Base-by-base conservation (phyloP, 2,797 vertebrate species). In the Lepidocolaptes lacrymiger region DNA sequence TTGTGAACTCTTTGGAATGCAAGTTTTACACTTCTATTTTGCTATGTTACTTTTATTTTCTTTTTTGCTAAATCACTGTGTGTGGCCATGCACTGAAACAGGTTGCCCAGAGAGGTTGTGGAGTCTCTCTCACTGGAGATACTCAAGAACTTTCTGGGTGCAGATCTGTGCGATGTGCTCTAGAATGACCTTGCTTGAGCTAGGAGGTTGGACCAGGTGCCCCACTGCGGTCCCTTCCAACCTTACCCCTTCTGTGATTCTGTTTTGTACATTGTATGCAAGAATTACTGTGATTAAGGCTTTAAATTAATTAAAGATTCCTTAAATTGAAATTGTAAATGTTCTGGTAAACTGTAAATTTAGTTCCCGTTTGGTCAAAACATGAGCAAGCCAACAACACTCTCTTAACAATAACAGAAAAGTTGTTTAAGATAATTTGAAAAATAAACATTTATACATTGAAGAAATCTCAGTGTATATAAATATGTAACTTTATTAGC, bases 231-330 rank as follows among this genome's bases (percentile, higher is more conserved):
- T 72, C 30, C 26, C 52, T 51, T 46, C 21, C 51, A 24, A 39
- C 39, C 39, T 75, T 15, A 67, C 26, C 12, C 30, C 4, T 58
- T 28, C 46, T 73, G 22, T 54, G 39, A 21, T 36, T 84, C 14
- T 32, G 23, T 58, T 80, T 43, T 44, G 23, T 58, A 37, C 21
- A 2, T 48, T 28, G 8, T 62, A 9, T 41, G 21, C 4, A 59
- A 52, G 39, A 78, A 43, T 16, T 41, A 10, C 4, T 0, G 0
- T 24, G 26, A 58, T 76, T 84, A 32, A 12, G 32, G 36, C 58
- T 36, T 86, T 49, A 5, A 84, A 36, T 54, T 1, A 30, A 43
- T 3, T n/a, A 54, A 49, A 41, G 43, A 52, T 72, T 68, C 14
- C n/a, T 74, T 67, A 72, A 81, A 36, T 5, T 63, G 30, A 58